Evolutionary conservation across 2,888 invertebrate species (phyloP).

Genomic region (Rosalia funebris): DNA sequence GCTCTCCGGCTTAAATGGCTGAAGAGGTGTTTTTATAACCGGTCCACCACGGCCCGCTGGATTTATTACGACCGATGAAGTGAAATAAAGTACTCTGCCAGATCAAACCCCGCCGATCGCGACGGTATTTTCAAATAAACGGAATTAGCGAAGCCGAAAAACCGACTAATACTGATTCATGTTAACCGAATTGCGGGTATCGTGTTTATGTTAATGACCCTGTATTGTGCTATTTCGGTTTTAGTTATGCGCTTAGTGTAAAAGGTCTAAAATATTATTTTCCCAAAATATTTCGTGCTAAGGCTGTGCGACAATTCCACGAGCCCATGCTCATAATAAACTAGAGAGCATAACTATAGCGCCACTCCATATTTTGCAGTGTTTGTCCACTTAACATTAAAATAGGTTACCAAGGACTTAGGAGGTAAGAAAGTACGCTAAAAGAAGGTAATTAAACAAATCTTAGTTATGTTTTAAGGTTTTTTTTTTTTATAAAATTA

Average conservation of each 20-base stretch:
- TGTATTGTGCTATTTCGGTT: not conserved
- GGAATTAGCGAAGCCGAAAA: slow-evolving; percentile 14
- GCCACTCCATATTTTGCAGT: too few relatives aligned
- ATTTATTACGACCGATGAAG: slow-evolving; percentile 49
- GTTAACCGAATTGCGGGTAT: slow-evolving; percentile 1
- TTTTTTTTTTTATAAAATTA: too few relatives aligned
- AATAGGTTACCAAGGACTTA: too few relatives aligned
- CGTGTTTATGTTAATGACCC: slow-evolving; percentile 3
- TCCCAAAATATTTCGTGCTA: too few relatives aligned
- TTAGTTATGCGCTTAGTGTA: not conserved
- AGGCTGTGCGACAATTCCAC: too few relatives aligned
- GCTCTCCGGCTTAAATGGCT: slow-evolving; percentile 57
- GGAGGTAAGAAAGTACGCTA: too few relatives aligned
- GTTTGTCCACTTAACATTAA: too few relatives aligned
- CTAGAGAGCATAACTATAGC: too few relatives aligned
- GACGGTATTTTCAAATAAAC: slow-evolving; percentile 6
- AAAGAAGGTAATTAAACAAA: too few relatives aligned
- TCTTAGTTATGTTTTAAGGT: too few relatives aligned
- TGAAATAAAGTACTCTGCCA: slow-evolving; percentile 56
- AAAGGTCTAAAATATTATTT: not conserved
- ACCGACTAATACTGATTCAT: slow-evolving; percentile 5
- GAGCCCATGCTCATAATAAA: too few relatives aligned
- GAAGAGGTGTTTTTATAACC: slow-evolving; percentile 62
- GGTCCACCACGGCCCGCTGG: slow-evolving; percentile 56
- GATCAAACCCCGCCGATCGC: slow-evolving; percentile 52